phyloP scores from a whole-genome alignment of 2,797 vertebrate species.

The Champsocephalus gunnari region DNA sequence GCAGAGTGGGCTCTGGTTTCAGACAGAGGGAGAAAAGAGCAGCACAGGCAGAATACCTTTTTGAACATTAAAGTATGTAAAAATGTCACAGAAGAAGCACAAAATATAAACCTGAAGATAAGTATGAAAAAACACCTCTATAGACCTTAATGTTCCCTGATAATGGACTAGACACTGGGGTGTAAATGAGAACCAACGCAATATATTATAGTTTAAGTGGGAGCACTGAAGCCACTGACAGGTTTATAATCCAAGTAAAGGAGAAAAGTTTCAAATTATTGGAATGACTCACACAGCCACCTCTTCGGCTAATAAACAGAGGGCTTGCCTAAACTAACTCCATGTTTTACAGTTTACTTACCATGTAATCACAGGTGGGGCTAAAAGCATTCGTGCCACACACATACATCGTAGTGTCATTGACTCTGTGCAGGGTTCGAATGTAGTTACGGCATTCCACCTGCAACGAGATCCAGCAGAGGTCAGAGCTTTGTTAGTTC shows the following conservation, averaged over 20 bases:
- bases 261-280: neutral
- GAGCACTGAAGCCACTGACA: neutral
- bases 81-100: too few relatives aligned
- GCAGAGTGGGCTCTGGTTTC: too few relatives aligned
- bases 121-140: neutral
- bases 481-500: conserved; percentile 73
- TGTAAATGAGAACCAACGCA: too few relatives aligned
- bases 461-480: conserved; percentile 79
- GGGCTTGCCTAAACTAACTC: neutral
- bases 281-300: neutral
- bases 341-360: conserved; percentile 59
- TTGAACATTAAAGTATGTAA: too few relatives aligned
- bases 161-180: too few relatives aligned
- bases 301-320: neutral
- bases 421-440: conserved; percentile 82
- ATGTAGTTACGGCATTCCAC: conserved; percentile 89
- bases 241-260: neutral
- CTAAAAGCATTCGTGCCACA: conserved; percentile 88
- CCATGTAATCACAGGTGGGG: conserved; percentile 85
- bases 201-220: neutral
- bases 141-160: too few relatives aligned
- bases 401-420: conserved; percentile 78
- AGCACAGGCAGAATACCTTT: too few relatives aligned
- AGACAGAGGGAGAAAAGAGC: too few relatives aligned
- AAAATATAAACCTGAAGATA: too few relatives aligned